These are phyloP conservation scores for Cercopithecus petaurista DNA, from an alignment of 2,797 vertebrate genomes.

Conservation along the genomic window DNA sequence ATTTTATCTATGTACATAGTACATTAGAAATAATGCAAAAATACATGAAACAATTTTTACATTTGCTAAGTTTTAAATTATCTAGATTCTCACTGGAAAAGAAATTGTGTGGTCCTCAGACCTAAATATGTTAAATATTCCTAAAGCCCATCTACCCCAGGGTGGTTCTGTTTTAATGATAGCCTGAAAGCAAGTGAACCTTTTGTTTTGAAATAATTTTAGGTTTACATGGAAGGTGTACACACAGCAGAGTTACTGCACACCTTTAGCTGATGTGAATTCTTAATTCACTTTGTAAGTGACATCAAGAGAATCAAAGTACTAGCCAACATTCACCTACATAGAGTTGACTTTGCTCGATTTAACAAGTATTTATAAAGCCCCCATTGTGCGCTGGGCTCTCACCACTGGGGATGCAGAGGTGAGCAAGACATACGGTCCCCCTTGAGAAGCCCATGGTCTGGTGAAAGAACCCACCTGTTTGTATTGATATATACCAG, in stretches of 20 bases:
- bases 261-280: background rate
- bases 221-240: background rate
- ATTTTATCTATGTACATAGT: background rate
- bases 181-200: background rate
- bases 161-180: background rate
- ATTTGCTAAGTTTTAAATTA: background rate
- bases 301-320: background rate
- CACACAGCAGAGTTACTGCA: background rate
- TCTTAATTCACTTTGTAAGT: background rate
- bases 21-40: background rate
- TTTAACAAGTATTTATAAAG: background rate
- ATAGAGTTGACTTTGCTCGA: rapidly evolving
- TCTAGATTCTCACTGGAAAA: background rate
- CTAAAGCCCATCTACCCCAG: background rate
- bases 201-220: background rate
- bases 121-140: background rate
- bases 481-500: background rate
- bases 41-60: background rate
- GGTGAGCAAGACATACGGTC: background rate
- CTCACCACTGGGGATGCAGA: background rate
- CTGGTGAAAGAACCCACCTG: rapidly evolving
- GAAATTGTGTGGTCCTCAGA: background rate
- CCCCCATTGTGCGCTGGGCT: background rate
- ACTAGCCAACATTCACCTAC: background rate
- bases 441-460: background rate